A percentile compares a stretch with the other conserved stretches of the same genome.
These are phyloP conservation scores for Aldrovandia affinis DNA, from an alignment of 2,797 vertebrate genomes.

Conservation along the genomic window DNA sequence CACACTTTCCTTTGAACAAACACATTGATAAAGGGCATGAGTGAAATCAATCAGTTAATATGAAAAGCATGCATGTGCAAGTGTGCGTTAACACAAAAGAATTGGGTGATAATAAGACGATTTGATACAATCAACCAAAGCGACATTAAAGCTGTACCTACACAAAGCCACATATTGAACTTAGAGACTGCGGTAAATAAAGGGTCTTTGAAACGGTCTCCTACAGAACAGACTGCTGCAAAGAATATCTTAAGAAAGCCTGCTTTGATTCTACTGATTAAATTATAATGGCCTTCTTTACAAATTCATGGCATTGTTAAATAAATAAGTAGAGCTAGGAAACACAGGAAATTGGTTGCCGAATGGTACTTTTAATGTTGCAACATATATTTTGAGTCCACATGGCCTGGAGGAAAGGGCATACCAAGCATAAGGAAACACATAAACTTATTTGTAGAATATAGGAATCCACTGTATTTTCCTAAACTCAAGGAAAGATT, in stretches of 20 bases:
- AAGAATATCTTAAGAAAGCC: slow-evolving; percentile 15
- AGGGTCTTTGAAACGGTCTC: not conserved
- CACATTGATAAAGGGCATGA: too few species aligned
- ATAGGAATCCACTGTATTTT: not conserved
- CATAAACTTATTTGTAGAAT: not conserved
- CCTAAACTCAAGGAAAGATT: not conserved
- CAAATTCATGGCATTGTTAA: slow-evolving; percentile 34
- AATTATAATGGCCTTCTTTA: slow-evolving; percentile 27
- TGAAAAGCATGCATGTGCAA: not conserved
- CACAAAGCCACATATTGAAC: slow-evolving; percentile 12
- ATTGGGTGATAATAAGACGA: not conserved
- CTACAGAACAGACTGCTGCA: not conserved
- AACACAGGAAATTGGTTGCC: slow-evolving; percentile 11
- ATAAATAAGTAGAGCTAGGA: slow-evolving; percentile 29
- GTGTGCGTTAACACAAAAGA: not conserved
- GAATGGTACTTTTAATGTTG: slow-evolving; percentile 13
- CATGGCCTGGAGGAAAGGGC: not conserved
- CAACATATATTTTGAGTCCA: not conserved
- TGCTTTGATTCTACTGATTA: slow-evolving; percentile 29
- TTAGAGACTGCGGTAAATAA: not conserved
- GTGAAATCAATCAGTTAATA: not conserved
- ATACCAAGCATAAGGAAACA: not conserved
- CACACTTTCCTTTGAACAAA: not conserved
- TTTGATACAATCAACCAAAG: not conserved
- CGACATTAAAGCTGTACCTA: not conserved